These are phyloP conservation scores for Nesometra sesokonis DNA, from an alignment of 35 echinoderm and acorn worm genomes.

Conservation along the genomic window DNA sequence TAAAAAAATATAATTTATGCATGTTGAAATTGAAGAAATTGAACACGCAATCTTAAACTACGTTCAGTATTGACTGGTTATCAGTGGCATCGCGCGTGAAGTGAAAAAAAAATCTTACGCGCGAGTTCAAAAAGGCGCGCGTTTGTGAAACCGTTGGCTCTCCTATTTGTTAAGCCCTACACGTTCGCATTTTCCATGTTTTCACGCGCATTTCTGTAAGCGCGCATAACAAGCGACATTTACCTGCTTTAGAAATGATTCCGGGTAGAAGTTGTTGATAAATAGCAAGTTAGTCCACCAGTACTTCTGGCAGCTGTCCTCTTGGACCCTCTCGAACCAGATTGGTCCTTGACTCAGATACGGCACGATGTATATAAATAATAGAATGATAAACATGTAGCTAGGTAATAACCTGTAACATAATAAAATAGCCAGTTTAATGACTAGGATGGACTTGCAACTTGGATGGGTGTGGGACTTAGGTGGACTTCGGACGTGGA, in stretches of 20 bases:
- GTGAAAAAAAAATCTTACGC: no score
- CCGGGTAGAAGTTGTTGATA: conserved; percentile 93
- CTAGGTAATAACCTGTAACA: conserved; percentile 59
- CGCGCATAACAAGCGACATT: neutral
- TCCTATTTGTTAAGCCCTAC: no score
- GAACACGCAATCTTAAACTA: no score
- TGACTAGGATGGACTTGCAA: neutral
- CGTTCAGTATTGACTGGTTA: no score
- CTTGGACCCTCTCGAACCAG: conserved; percentile 11
- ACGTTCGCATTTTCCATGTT: neutral
- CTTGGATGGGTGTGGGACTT: neutral
- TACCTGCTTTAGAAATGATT: conserved; percentile 5
- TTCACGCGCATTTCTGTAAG: no score
- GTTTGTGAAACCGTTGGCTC: no score
- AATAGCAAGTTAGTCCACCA: conserved; percentile 89
- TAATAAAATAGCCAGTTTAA: neutral
- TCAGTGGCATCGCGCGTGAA: no score
- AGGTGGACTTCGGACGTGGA: no score
- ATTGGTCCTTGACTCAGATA: conserved; percentile 59
- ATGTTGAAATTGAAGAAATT: no score
- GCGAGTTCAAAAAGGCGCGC: no score
- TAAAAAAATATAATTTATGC: no score
- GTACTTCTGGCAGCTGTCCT: conserved; percentile 34
- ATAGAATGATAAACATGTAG: conserved; percentile 39
- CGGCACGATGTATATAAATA: conserved; percentile 46